Percentiles rank a stretch among this genome's conserved stretches.
Evolutionary conservation across 2,113 vertebrate genomes (phyloP).

Genomic region (Coreoperca whiteheadi): DNA sequence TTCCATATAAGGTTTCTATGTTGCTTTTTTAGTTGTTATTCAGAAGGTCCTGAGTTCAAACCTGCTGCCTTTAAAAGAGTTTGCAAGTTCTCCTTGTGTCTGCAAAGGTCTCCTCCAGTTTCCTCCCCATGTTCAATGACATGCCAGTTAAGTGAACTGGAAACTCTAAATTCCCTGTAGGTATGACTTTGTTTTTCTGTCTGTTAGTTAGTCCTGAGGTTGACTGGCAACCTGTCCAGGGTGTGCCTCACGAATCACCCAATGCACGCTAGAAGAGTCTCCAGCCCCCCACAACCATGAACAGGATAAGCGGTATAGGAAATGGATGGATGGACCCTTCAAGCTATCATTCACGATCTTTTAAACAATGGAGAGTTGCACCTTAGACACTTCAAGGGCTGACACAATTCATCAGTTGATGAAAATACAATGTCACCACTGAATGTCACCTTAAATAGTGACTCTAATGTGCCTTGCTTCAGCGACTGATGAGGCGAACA

Average conservation of each 20-base stretch:
- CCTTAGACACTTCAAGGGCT: constrained; percentile 35
- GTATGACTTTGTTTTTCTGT: constrained; percentile 57
- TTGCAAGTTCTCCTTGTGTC: constrained; percentile 7
- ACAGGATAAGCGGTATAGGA: background rate
- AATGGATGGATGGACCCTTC: constrained; percentile 12
- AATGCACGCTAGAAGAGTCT: background rate
- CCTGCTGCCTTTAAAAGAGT: constrained; percentile 2
- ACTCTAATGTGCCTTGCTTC: constrained; percentile 30
- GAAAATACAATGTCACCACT: constrained; percentile 40
- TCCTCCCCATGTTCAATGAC: constrained; percentile 37
- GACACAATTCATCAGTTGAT: constrained; percentile 43
- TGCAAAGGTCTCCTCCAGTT: constrained; percentile 19
- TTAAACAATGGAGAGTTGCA: constrained; percentile 23
- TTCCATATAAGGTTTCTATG: background rate
- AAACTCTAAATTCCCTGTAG: constrained; percentile 60
- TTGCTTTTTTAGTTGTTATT: background rate
- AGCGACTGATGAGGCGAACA: constrained; percentile 37
- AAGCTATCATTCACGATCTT: constrained; percentile 30
- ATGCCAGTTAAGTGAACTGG: constrained; percentile 52
- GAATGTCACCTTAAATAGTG: constrained; percentile 50
- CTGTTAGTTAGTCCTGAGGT: constrained; percentile 27
- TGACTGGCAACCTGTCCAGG: constrained; percentile 50
- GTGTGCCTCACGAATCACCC: constrained; percentile 2
- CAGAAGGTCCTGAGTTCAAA: background rate
- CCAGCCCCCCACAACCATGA: background rate